A percentile compares a stretch with the other conserved stretches of the same genome.
These are phyloP conservation scores for Drosophila cyrtoloma DNA, from an alignment of 2,888 invertebrate genomes.

Conservation along the genomic window DNA sequence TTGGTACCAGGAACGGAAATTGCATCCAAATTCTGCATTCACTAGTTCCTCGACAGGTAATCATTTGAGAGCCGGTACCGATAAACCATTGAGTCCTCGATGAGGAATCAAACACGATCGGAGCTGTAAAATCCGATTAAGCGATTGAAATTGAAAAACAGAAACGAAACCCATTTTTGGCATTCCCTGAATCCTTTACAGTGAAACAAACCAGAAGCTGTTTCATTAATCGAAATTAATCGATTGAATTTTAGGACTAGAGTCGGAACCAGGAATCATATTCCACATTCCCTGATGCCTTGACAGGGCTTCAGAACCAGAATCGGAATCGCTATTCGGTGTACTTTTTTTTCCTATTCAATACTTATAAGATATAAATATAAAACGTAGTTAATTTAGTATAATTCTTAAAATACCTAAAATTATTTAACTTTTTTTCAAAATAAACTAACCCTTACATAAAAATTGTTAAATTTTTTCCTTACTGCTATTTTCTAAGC, in stretches of 20 bases:
- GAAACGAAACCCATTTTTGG: too few relatives aligned
- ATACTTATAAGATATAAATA: rapidly evolving
- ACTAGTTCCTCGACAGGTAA: not conserved
- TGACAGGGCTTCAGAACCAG: too few relatives aligned
- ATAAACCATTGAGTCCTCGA: not conserved
- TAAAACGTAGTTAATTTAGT: not conserved
- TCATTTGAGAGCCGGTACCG: not conserved
- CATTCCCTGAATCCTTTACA: too few relatives aligned
- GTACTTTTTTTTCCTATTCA: not conserved
- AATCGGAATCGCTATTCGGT: not conserved
- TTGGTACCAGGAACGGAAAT: too few relatives aligned
- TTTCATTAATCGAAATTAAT: not conserved
- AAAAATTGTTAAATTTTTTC: not conserved
- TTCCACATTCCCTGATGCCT: too few relatives aligned
- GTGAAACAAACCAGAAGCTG: too few relatives aligned
- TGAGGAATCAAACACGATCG: not conserved
- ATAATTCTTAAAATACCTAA: not conserved
- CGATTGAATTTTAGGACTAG: not conserved
- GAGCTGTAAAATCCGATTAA: too few relatives aligned
- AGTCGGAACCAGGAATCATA: not conserved
- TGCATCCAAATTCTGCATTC: too few relatives aligned
- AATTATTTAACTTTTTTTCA: not conserved
- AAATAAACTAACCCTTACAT: not conserved
- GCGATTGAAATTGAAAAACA: too few relatives aligned
- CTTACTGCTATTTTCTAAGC: not conserved